Conservation (phyloP, 2,797 vertebrate genomes). For the Lagodon rhomboides region DNA sequence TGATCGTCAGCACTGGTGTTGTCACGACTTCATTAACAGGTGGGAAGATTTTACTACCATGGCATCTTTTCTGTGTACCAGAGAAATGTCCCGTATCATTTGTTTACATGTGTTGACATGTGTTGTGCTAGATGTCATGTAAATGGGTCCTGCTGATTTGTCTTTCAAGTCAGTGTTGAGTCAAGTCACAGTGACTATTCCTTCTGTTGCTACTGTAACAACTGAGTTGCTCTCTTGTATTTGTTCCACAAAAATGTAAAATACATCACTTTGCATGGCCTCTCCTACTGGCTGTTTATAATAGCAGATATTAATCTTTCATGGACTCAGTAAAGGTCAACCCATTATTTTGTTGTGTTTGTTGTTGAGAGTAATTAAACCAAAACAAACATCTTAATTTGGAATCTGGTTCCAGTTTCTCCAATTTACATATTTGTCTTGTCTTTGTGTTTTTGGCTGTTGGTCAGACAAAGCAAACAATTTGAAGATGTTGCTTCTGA, state of each 20-base stretch:
- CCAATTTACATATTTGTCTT: neutral
- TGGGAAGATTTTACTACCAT: no score
- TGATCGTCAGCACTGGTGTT: no score
- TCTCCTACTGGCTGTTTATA: neutral
- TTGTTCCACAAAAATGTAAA: constrained; percentile 2
- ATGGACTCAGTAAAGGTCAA: constrained; percentile 4
- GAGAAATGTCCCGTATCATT: neutral
- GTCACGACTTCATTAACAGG: no score
- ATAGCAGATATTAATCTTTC: constrained; percentile 9
- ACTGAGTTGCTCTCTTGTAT: neutral
- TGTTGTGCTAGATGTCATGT: neutral
- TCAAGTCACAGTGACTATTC: neutral
- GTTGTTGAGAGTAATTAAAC: neutral
- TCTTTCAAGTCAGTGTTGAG: neutral
- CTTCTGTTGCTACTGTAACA: neutral
- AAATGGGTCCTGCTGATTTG: neutral
- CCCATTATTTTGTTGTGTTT: constrained; percentile 7
- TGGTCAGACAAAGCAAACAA: no score
- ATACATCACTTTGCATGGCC: constrained; percentile 4
- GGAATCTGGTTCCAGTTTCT: neutral
- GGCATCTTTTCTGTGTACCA: neutral
- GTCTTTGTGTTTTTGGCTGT: neutral
- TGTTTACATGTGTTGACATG: constrained; percentile 12
- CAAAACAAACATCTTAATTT: neutral
- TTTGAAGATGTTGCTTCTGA: no score